Conservation (phyloP, 35 echinoderm and acorn worm species). For the Strongylocentrotus purpuratus region DNA sequence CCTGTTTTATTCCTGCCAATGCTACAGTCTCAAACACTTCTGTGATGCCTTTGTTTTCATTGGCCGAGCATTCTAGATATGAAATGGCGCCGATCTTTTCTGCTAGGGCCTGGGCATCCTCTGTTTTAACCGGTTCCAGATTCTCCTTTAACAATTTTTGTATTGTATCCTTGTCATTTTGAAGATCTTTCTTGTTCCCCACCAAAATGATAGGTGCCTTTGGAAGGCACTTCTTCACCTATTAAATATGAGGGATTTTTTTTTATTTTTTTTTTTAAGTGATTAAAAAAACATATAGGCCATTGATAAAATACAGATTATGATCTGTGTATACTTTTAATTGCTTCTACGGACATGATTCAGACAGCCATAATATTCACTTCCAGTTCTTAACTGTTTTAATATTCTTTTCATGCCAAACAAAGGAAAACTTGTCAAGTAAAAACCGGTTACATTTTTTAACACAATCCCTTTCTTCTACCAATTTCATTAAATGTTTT, state of each 20-base stretch:
- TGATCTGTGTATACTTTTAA: too few species aligned
- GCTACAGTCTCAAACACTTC: constrained; percentile 98
- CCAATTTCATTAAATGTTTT: too few species aligned
- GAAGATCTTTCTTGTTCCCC: constrained; percentile 96
- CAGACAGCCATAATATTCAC: too few species aligned
- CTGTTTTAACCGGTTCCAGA: constrained; percentile 92
- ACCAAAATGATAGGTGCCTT: constrained; percentile 96
- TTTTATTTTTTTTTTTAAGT: too few species aligned
- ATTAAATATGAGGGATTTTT: neutral
- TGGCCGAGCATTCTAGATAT: constrained; percentile 97
- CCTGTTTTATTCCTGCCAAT: constrained; percentile 78
- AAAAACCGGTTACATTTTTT: too few species aligned
- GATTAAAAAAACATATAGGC: too few species aligned
- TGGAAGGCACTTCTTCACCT: constrained; percentile 99
- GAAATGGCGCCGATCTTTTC: constrained; percentile 94
- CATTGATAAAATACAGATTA: too few species aligned
- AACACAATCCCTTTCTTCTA: too few species aligned
- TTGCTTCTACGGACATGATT: too few species aligned
- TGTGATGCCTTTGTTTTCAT: constrained; percentile 86
- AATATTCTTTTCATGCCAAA: too few species aligned
- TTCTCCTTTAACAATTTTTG: constrained; percentile 94
- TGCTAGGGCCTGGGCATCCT: constrained; percentile 87
- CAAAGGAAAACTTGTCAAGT: too few species aligned
- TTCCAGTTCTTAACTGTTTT: too few species aligned
- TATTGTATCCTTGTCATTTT: constrained; percentile 86